A percentile compares a stretch with the other conserved stretches of the same genome.
phyloP scores from a whole-genome alignment of 2,113 vertebrate genomes.

The Cairina moschata region DNA sequence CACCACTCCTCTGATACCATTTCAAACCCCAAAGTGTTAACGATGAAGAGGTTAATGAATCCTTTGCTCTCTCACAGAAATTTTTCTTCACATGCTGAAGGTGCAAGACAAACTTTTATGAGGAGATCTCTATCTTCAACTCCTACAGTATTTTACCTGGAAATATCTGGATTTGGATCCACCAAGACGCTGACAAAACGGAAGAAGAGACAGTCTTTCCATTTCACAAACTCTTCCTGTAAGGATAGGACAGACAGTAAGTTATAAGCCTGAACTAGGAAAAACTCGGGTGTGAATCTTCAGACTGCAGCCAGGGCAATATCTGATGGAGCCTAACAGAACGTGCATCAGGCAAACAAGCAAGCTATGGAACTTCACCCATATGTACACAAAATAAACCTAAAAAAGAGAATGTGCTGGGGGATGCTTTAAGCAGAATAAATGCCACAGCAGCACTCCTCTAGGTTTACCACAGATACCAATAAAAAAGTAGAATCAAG shows the following conservation, averaged over 20 bases:
- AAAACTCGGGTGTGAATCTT: not conserved
- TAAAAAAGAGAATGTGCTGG: not conserved
- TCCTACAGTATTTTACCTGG: constrained; percentile 79
- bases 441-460: not conserved
- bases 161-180: constrained; percentile 85
- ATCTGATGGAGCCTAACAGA: not conserved
- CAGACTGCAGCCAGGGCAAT: not conserved
- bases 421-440: not conserved
- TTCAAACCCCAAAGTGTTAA: not conserved
- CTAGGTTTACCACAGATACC: not conserved
- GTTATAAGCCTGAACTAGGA: not conserved
- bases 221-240: constrained; percentile 96
- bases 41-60: not conserved
- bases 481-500: not conserved
- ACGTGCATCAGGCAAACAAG: accelerated
- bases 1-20: not conserved
- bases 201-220: constrained; percentile 95
- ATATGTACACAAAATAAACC: not conserved
- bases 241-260: not conserved
- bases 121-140: not conserved
- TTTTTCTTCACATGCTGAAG: not conserved
- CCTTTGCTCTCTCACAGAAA: not conserved
- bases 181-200: constrained; percentile 85
- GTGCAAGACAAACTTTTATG: not conserved
- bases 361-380: not conserved